A percentile compares a stretch with the other conserved stretches of the same genome.
phyloP scores from a whole-genome alignment of 2,888 invertebrate species.

The Brenthis daphne region DNA sequence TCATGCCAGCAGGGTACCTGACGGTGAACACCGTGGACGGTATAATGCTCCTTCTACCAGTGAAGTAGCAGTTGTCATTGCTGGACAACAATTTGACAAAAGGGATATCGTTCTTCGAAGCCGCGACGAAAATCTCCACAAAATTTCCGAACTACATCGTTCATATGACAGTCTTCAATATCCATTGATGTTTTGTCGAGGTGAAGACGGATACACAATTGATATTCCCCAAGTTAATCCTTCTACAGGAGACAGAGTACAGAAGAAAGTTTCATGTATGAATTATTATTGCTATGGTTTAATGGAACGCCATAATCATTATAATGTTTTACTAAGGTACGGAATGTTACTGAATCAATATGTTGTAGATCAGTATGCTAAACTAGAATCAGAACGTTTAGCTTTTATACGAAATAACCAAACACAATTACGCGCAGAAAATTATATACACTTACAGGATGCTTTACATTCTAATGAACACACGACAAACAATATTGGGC shows the following conservation, averaged over 20 bases:
- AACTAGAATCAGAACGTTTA: conserved; percentile 21
- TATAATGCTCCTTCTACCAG: conserved; percentile 43
- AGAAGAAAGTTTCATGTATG: conserved; percentile 41
- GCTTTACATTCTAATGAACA: conserved; percentile 10
- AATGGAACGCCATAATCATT: conserved; percentile 39
- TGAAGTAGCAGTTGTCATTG: conserved; percentile 45
- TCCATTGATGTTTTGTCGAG: conserved; percentile 43
- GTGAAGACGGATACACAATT: conserved; percentile 44
- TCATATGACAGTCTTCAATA: conserved; percentile 46
- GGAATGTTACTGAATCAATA: conserved; percentile 39
- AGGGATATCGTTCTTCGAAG: conserved; percentile 44
- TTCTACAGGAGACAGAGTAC: conserved; percentile 31
- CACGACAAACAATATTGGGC: neutral
- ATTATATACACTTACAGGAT: conserved; percentile 21
- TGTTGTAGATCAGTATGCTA: conserved; percentile 40
- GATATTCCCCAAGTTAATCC: conserved; percentile 41
- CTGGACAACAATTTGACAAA: conserved; percentile 43
- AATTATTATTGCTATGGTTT: conserved; percentile 41
- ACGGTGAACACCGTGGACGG: conserved; percentile 42
- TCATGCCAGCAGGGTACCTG: conserved; percentile 41
- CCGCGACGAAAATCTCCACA: conserved; percentile 42
- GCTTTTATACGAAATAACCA: conserved; percentile 14
- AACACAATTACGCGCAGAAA: conserved; percentile 6
- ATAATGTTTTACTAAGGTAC: conserved; percentile 39
- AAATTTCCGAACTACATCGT: conserved; percentile 41